A percentile compares a stretch with the other conserved stretches of the same genome.
Conservation (phyloP, 2,797 vertebrate genomes). For the Pangasius mekongensis region DNA sequence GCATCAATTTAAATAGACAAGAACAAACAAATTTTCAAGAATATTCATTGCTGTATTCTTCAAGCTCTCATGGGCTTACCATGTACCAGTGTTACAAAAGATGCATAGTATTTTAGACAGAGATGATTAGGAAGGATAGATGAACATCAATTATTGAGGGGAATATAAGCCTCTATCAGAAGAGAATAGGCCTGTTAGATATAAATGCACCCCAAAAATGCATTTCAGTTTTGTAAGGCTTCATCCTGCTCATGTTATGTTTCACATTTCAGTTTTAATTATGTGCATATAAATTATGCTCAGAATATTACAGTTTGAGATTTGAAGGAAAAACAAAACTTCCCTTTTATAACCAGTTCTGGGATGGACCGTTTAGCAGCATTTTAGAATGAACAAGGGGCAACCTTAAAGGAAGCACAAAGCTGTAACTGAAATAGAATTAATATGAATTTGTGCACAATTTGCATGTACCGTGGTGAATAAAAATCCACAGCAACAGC, state of each 20-base stretch:
- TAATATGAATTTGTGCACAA: slow-evolving; percentile 5
- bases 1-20: not conserved
- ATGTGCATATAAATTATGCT: not conserved
- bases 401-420: not conserved
- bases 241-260: not conserved
- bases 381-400: not conserved
- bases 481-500: not conserved
- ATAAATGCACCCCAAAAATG: not conserved
- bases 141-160: slow-evolving; percentile 40
- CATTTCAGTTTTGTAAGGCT: not conserved
- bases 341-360: not conserved
- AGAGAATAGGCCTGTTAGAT: slow-evolving; percentile 30
- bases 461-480: not conserved
- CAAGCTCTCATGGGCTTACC: not conserved
- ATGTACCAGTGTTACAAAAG: slow-evolving; percentile 8
- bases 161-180: slow-evolving; percentile 41
- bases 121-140: slow-evolving; percentile 35
- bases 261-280: not conserved
- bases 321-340: not conserved
- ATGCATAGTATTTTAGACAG: not conserved
- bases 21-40: not conserved
- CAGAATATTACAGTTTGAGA: not conserved
- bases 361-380: not conserved
- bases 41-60: not conserved
- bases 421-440: not conserved